Percentiles rank a stretch among this genome's conserved stretches.
phyloP scores from a whole-genome alignment of 2,888 invertebrate species.

The Sclerodermus sp. region DNA sequence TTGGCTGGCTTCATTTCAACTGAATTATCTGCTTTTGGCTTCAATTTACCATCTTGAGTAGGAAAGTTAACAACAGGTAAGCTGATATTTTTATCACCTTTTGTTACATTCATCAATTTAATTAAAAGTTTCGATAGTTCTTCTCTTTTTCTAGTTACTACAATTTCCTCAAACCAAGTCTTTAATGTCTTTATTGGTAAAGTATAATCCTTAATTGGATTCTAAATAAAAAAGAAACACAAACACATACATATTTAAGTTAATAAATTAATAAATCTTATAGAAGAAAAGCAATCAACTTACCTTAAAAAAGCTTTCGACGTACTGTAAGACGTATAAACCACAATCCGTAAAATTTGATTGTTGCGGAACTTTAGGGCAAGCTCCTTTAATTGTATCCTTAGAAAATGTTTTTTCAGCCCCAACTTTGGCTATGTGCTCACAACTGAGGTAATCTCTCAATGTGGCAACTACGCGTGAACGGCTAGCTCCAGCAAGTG shows the following conservation, averaged over 20 bases:
- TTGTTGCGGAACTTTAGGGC: slow-evolving; percentile 95
- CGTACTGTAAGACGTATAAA: slow-evolving; percentile 91
- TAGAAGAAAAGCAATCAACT: too few species aligned
- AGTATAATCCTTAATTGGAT: slow-evolving; percentile 79
- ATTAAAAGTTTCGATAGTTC: slow-evolving; percentile 81
- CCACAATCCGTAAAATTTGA: slow-evolving; percentile 97
- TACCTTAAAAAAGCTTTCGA: slow-evolving; percentile 92
- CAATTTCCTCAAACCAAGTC: slow-evolving; percentile 85
- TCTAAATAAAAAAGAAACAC: slow-evolving; percentile 61
- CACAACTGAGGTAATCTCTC: slow-evolving; percentile 87
- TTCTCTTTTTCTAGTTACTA: slow-evolving; percentile 82
- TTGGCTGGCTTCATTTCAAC: slow-evolving; percentile 34
- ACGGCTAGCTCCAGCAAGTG: slow-evolving; percentile 77
- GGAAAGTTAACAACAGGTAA: slow-evolving; percentile 77
- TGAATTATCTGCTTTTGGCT: slow-evolving; percentile 38
- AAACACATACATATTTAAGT: not conserved
- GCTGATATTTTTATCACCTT: slow-evolving; percentile 65
- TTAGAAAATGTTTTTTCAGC: slow-evolving; percentile 73
- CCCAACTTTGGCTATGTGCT: slow-evolving; percentile 77
- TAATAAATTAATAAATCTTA: not conserved
- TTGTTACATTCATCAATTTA: slow-evolving; percentile 72
- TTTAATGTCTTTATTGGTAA: slow-evolving; percentile 80
- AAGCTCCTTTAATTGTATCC: slow-evolving; percentile 81
- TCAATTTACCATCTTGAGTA: slow-evolving; percentile 69
- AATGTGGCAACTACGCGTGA: slow-evolving; percentile 85